Evolutionary conservation across 2,888 invertebrate genomes (phyloP), one percentile per base, ranked within the genome.

Genomic region (Hyalella azteca): DNA sequence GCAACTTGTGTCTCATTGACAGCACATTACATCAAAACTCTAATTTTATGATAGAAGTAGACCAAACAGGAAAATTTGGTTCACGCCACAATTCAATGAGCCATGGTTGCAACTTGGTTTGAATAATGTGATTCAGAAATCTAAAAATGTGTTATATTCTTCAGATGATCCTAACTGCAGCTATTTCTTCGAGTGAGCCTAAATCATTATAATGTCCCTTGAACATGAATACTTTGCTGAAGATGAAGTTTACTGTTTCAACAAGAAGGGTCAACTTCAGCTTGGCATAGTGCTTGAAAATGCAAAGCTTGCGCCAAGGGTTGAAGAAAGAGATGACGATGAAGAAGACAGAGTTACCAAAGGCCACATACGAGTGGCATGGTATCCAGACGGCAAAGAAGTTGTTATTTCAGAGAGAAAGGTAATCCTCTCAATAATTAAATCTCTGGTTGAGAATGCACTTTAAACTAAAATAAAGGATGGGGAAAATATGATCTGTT

Each of bases 221-320:
- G 84, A 84, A 78, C 82, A 82, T 80, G 81, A 82, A 45, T 87
- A 88, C 85, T 95, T 95, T 90, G 94, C 94, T 89, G 95, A 95
- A 89, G 95, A 95, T 91, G 94, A 94, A 90, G 95, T 97, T 86
- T 97, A 93, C 90, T 92, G 94, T 89, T 93, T 95, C 88, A 93
- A 94, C 89, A 93, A 93, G 87, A 92, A 92, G 86, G 95, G 95
- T 85, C 93, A 93, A 87, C 93, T 95, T 86, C 93, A 94, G 87
- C 95, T 95, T 89, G 97, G 97, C 78, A 92, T 96, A 88, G 95
- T 97, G 85, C 91, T 95, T 87, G 94, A 95, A 89, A 96, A 95
- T 88, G 94, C 94, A 87, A 96, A 96, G 88, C 92, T 92, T 86
- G 92, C 93, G 88, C 92, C 93, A 86, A 94, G 94, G 86, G 95